Percentiles rank a stretch among this genome's conserved stretches.
Conservation (phyloP, 2,113 vertebrate genomes). For the Phyllostomus discolor region DNA sequence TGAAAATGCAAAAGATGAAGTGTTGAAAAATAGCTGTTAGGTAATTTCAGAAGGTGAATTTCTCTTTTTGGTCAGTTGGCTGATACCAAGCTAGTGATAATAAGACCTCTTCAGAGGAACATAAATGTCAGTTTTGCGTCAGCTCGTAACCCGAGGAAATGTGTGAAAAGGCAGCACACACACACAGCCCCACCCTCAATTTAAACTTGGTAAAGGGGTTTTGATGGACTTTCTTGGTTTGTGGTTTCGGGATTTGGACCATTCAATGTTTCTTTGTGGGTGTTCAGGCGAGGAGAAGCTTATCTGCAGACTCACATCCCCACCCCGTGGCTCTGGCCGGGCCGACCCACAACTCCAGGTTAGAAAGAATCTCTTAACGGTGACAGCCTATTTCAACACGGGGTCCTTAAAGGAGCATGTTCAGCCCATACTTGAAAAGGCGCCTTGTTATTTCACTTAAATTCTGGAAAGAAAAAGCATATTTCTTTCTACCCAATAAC, state of each 20-base stretch:
- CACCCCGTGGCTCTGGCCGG: constrained; percentile 83
- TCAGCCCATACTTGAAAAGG: neutral
- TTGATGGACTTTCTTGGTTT: constrained; percentile 61
- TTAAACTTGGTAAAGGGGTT: constrained; percentile 67
- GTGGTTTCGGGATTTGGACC: constrained; percentile 68
- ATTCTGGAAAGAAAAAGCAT: neutral
- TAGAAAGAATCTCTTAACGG: neutral
- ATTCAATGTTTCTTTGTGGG: constrained; percentile 50
- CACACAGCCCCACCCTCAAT: constrained; percentile 26
- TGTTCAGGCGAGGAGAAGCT: constrained; percentile 13
- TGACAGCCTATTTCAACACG: neutral
- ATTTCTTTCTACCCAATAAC: neutral
- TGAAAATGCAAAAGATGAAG: constrained; percentile 26
- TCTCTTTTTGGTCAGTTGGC: constrained; percentile 28
- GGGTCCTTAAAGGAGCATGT: accelerated
- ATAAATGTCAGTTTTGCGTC: constrained; percentile 39
- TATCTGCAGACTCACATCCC: constrained; percentile 82
- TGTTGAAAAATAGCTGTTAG: constrained; percentile 42
- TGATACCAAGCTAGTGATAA: constrained; percentile 73
- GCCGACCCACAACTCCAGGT: neutral
- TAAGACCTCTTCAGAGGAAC: constrained; percentile 57
- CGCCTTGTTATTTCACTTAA: neutral
- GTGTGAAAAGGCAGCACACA: neutral
- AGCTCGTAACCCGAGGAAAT: constrained; percentile 42
- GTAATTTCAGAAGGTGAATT: constrained; percentile 47